Base-by-base conservation (phyloP, 37 sponge, comb jelly and placozoan species). In the Spongilla lacustris region DNA sequence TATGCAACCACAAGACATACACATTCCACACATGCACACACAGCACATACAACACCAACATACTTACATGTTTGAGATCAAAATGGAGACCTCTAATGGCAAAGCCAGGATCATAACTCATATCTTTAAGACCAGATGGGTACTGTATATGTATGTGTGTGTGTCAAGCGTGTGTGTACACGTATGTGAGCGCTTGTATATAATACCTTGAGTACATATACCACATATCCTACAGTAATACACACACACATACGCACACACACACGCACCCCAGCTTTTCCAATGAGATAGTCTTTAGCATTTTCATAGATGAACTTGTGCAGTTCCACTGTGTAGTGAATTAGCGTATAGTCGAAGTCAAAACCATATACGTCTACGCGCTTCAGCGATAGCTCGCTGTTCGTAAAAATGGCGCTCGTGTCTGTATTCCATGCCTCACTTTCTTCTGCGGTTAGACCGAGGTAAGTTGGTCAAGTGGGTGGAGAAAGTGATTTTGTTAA, bases 261-360 rank as follows among this genome's bases (percentile, higher is more conserved):
- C 70, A 81, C 66, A 78, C 90, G 49, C 50, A 96, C 96, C 26
- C 74, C 88, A 25, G 85, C 81, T 80, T 89, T 70, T 35, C 86
- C 79, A 46, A 97, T 84, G 4, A 99, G 84, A 35, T 81, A 84
- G 33, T 96, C 83, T 72, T 87, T 93, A 50, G 94, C 89, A 68
- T 73, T 67, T 23, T 92, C 81, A 50, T 96, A 99, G 36, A 97
- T 89, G n/a, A 90, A 73, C 36, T 78, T 85, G 75, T 90, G 92
- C 2, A 99, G 79, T 27, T 90, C 90, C 3, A 68, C 37, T 9
- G 88, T 93, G 89, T 99, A 99, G 24, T 92, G 82, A 73, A 96
- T 93, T 36, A 99, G 71, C 23, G 99, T 99, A 90, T 94, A 99
- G 91, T 99, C 99, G 75, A 93, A 97, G 78, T 99, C 99, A 79